Conservation (phyloP, 2,888 invertebrate species). For the Platycheirus rosarum region DNA sequence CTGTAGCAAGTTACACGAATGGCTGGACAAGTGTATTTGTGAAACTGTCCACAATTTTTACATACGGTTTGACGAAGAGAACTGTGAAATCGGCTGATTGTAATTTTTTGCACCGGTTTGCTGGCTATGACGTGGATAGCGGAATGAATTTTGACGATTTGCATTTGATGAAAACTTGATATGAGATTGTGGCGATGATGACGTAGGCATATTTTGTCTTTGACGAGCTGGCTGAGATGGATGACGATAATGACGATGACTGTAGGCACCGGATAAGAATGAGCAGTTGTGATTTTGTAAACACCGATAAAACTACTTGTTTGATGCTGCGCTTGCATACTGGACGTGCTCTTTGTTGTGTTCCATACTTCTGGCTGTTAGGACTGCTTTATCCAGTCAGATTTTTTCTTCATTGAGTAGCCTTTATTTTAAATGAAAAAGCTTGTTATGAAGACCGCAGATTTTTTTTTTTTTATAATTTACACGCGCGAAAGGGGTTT, state of each 20-base stretch:
- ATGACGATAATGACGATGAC: constrained; percentile 6
- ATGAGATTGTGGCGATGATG: constrained; percentile 16
- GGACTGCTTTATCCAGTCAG: constrained; percentile 51
- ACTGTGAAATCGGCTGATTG: constrained; percentile 7
- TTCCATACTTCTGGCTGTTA: constrained; percentile 59
- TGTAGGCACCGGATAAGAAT: background rate
- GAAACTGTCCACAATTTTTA: constrained; percentile 27
- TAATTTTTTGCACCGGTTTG: background rate
- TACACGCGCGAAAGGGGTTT: no score
- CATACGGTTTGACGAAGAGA: constrained; percentile 23
- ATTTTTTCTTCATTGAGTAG: constrained; percentile 66
- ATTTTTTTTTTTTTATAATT: no score
- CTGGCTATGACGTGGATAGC: constrained; percentile 6
- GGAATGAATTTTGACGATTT: constrained; percentile 5
- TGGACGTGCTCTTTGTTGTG: constrained; percentile 54
- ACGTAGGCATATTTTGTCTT: constrained; percentile 3
- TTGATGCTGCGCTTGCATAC: constrained; percentile 35
- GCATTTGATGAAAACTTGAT: background rate
- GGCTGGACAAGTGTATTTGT: constrained; percentile 41
- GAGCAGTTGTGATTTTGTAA: background rate
- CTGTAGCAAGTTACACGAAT: constrained; percentile 16
- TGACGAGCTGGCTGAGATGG: constrained; percentile 1
- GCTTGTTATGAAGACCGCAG: constrained; percentile 57
- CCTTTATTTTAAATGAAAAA: constrained; percentile 60
- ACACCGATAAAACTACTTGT: constrained; percentile 25